Evolutionary conservation across 1,140 invertebrate genomes (phyloP), one percentile per base, ranked within the genome.

Genomic region (Drosophila tani): DNA sequence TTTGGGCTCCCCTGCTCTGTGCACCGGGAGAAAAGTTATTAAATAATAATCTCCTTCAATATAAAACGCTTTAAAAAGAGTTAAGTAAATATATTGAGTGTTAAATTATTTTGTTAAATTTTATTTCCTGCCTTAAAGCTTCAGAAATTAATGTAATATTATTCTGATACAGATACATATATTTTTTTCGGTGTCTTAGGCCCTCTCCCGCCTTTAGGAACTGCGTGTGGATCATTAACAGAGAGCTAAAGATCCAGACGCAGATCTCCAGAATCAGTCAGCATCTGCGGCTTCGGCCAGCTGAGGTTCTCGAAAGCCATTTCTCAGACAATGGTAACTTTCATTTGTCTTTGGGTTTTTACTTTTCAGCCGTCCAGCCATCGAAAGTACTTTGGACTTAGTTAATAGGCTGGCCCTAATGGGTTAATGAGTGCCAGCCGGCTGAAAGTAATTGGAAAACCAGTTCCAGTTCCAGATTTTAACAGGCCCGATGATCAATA

Each of bases 171-270:
- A 29, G 27, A 29, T 29, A 29, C 5, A 29, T 29, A 35, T 35
- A 15, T 47, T 63, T 73, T 21, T 38, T 24, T 14, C 15, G 14
- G 38, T 68, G 41, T n/a, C 7, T 43, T 24, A 17, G 3, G 15
- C 45, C 17, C 19, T 58, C 19, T 15, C 9, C 32, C 21, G 50
- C 27, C 51, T 43, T 17, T 7, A 3, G 17, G 35, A 32, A 24
- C 64, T 75, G 84, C 84, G 84, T 88, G 84, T 45, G 69, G 67
- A 69, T 88, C 85, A 88, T 84, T 90, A 88, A 68, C 19, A 29
- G 17, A 74, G 40, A 74, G 32, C 27, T 17, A 21, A 15, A 71
- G 35, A 41, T 59, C 35, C 67, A 49, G 38, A 17, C 65, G 1
- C 7, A 43, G 35, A 50, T 43, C 43, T 35, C 29, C 8, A 38